Evolutionary conservation across 2,797 vertebrate genomes (phyloP), one percentile per base, ranked within the genome.

Genomic region (Syndactyla subalaris): DNA sequence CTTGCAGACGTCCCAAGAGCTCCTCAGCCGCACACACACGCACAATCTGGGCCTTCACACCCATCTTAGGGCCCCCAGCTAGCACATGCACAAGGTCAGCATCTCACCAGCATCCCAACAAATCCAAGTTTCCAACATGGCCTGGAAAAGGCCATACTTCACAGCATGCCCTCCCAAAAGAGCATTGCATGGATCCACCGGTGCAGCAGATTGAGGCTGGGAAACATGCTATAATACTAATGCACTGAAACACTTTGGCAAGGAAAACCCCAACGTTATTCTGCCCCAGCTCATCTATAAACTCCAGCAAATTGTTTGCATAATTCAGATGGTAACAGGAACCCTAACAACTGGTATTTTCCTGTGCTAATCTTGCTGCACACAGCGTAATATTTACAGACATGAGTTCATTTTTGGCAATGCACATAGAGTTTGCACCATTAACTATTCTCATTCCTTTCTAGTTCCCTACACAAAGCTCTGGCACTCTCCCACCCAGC

Each of bases 381-480:
- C 0, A 2, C 63, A 67, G 80, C 4, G 46, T 21, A 73, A 29
- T 81, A 54, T 92, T 96, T 79, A 96, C 90, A 87, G 90, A 62
- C 88, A 54, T n/a, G 82, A 81, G 91, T 86, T 95, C 79, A 81
- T 89, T 93, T 96, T 84, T 95, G 96, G 93, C 96, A 96, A 26
- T 7, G 73, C 48, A 12, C 0, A 0, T 7, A 7, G 30, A 61
- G 73, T 38, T 88, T 89, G 55, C 87, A 63, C 70, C 70, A 21
- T 83, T 91, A 92, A 78, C 95, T 48, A 21, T 62, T 72, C 79
- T 76, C 66, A 62, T 85, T 89, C 82, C 85, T 89, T 52, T 41
- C 78, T 23, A 63, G 52, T 2, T 52, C 75, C 57, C 72, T 24
- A 13, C 62, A 76, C 91, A 79, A 82, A 85, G 87, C 9, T 3